phyloP scores from a whole-genome alignment of 2,797 vertebrate species.

The Heteromormyrus szaboi region DNA sequence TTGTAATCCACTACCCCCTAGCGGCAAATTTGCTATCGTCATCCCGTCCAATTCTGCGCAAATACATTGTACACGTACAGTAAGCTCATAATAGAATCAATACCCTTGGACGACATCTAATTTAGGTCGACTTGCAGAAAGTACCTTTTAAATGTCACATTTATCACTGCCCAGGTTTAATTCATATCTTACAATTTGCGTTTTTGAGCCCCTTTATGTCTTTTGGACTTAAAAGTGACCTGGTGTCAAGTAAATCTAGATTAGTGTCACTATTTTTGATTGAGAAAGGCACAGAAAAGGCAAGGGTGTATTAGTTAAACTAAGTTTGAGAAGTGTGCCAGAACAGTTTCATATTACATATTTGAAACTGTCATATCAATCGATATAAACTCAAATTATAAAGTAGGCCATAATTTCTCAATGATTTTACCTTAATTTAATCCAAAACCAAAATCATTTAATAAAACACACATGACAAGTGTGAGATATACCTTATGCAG shows the following conservation, averaged over 20 bases:
- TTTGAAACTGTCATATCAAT: background rate
- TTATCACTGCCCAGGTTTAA: background rate
- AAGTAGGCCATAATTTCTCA: background rate
- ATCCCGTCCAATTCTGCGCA: background rate
- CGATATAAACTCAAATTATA: background rate
- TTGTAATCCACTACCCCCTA: slow-evolving; percentile 20
- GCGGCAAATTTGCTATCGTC: background rate
- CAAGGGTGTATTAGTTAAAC: background rate
- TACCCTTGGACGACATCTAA: background rate
- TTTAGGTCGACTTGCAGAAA: background rate
- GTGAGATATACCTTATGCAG: background rate
- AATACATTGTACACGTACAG: background rate
- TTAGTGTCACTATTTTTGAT: background rate
- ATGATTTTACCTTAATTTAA: background rate
- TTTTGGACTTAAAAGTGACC: background rate
- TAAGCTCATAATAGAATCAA: background rate
- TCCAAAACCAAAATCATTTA: background rate
- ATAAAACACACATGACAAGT: background rate
- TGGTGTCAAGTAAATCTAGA: background rate
- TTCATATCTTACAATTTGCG: background rate
- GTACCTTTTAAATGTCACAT: background rate
- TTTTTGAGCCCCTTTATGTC: background rate
- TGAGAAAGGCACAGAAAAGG: background rate
- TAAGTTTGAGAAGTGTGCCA: background rate
- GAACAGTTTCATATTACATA: background rate